Evolutionary conservation across 2,113 vertebrate species (phyloP).

Genomic region (Steatornis caripensis): DNA sequence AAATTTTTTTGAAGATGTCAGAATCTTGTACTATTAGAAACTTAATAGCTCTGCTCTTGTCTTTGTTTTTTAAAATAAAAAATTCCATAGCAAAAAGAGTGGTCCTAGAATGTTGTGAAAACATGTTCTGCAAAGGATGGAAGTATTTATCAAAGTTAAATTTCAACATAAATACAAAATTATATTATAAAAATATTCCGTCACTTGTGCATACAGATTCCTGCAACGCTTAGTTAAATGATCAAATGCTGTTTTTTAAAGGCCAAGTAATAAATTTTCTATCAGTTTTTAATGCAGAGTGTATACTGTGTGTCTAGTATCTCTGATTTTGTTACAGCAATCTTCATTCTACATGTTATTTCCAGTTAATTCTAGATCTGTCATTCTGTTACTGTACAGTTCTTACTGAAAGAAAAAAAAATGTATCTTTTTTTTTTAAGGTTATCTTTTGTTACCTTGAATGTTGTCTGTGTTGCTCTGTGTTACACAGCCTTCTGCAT

Average conservation of each 20-base stretch:
- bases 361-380: not conserved
- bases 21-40: not conserved
- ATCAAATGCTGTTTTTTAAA: not conserved
- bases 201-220: not conserved
- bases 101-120: not conserved
- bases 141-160: not conserved
- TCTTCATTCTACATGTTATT: not conserved
- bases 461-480: not conserved
- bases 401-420: not conserved
- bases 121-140: not conserved
- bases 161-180: not conserved
- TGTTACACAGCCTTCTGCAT: not conserved
- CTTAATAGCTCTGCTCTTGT: not conserved
- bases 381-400: not conserved
- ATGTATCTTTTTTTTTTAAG: not conserved
- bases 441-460: not conserved
- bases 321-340: not conserved
- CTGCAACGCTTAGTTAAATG: not conserved
- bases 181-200: not conserved
- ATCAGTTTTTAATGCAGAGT: not conserved
- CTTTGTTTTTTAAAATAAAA: not conserved
- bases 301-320: not conserved
- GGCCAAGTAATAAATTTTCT: not conserved
- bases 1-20: not conserved
- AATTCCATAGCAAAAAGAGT: not conserved